Evolutionary conservation across 2,113 vertebrate species (phyloP).

Genomic region (Oryzias melastigma): DNA sequence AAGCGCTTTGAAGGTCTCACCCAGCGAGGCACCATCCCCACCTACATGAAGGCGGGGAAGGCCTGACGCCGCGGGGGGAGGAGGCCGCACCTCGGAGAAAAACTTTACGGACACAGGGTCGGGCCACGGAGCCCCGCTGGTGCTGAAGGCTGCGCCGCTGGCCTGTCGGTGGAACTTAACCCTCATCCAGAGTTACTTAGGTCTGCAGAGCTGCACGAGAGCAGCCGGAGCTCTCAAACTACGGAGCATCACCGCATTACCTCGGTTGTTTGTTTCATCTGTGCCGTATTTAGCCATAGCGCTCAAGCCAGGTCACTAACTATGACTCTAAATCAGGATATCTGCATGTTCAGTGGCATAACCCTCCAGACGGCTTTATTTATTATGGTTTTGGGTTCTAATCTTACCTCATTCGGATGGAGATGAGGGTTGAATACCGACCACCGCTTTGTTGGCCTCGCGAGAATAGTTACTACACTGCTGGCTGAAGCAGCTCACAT

Average conservation of each 20-base stretch:
- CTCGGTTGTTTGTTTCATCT: slow-evolving; percentile 61
- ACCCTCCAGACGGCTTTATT: slow-evolving; percentile 30
- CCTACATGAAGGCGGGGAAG: slow-evolving; percentile 94
- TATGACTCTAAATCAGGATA: slow-evolving; percentile 50
- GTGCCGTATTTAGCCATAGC: slow-evolving; percentile 55
- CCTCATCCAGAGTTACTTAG: slow-evolving; percentile 54
- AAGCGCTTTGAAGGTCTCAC: slow-evolving; percentile 97
- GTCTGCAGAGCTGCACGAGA: slow-evolving; percentile 38
- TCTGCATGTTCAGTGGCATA: slow-evolving; percentile 48
- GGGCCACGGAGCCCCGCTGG: slow-evolving; percentile 58
- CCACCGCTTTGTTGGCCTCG: slow-evolving; percentile 35
- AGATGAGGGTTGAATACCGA: slow-evolving; percentile 25
- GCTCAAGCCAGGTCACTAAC: slow-evolving; percentile 58
- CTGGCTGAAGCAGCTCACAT: slow-evolving; percentile 22
- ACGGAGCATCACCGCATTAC: slow-evolving; percentile 61
- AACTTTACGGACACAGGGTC: slow-evolving; percentile 69
- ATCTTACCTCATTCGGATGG: slow-evolving; percentile 3
- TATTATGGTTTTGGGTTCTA: neutral
- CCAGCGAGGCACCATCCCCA: slow-evolving; percentile 94
- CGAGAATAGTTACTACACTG: slow-evolving; percentile 23
- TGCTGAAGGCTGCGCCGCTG: slow-evolving; percentile 44
- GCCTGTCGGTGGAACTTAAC: slow-evolving; percentile 55
- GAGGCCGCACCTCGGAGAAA: neutral
- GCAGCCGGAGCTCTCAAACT: slow-evolving; percentile 35
- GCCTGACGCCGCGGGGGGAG: slow-evolving; percentile 75